Conservation (phyloP, 2,888 invertebrate genomes). For the Tenthredo scrophulariae region DNA sequence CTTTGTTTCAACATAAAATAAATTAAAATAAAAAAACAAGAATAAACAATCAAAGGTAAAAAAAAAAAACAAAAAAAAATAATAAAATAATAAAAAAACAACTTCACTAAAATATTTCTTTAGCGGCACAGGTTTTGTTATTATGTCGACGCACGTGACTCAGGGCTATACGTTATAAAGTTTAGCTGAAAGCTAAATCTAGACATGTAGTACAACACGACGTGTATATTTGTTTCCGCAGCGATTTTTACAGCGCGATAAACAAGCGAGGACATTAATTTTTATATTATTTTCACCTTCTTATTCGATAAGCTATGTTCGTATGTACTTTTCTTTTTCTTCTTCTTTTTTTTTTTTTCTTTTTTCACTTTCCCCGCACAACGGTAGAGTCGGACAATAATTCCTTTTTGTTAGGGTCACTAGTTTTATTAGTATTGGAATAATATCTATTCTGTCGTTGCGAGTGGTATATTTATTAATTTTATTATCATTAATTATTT, state of each 20-base stretch:
- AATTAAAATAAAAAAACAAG: neutral
- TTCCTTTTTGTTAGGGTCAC: neutral
- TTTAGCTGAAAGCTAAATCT: neutral
- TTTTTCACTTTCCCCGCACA: slow-evolving; percentile 1
- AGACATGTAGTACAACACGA: neutral
- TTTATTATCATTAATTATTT: neutral
- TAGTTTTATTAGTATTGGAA: neutral
- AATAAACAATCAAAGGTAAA: neutral
- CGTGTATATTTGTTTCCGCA: neutral
- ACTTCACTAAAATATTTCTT: slow-evolving; percentile 34
- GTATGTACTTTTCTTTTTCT: neutral
- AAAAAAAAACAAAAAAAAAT: neutral
- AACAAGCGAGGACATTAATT: neutral
- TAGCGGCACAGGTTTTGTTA: slow-evolving; percentile 14
- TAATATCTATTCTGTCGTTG: neutral
- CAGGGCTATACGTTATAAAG: neutral
- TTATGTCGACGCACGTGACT: slow-evolving; percentile 12
- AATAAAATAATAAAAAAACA: neutral
- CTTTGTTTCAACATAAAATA: slow-evolving; percentile 37
- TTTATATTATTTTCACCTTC: neutral
- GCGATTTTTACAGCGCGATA: neutral
- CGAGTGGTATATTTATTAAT: neutral
- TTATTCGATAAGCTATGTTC: neutral
- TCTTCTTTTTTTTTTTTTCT: neutral
- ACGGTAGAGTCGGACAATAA: neutral